Evolutionary conservation across 2,888 invertebrate genomes (phyloP).

Genomic region (Autographa pulchrina): DNA sequence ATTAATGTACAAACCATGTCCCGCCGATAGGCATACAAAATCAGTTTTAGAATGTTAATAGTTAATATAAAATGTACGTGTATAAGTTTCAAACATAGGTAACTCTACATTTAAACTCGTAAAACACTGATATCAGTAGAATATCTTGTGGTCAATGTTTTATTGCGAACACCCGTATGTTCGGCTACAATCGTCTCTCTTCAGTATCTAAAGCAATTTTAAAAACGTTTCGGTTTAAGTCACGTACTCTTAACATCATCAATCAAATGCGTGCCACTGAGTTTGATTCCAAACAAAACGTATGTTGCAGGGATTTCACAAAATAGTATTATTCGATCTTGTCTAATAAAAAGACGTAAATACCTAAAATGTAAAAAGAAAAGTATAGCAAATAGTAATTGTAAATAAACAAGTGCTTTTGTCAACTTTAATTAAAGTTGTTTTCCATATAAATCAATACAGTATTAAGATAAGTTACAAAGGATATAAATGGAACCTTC

Average conservation of each 20-base stretch:
- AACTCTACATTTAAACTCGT: no score
- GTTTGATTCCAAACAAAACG: slow-evolving; percentile 42
- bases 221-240: slow-evolving; percentile 57
- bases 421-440: not conserved
- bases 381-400: not conserved
- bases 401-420: not conserved
- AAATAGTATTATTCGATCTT: not conserved
- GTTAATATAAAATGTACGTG: no score
- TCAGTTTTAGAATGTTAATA: no score
- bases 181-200: not conserved
- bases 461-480: not conserved
- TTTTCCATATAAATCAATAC: not conserved
- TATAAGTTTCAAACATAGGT: no score
- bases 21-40: no score
- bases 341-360: slow-evolving; percentile 2
- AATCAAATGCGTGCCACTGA: slow-evolving; percentile 63
- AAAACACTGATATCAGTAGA: no score
- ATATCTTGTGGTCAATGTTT: not conserved
- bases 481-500: not conserved
- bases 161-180: not conserved
- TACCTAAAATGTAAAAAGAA: not conserved
- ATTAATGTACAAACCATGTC: no score
- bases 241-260: slow-evolving; percentile 66
- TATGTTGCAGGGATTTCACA: slow-evolving; percentile 10
- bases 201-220: slow-evolving; percentile 37